phyloP scores from a whole-genome alignment of 2,113 vertebrate species.

The Lycaon pictus region DNA sequence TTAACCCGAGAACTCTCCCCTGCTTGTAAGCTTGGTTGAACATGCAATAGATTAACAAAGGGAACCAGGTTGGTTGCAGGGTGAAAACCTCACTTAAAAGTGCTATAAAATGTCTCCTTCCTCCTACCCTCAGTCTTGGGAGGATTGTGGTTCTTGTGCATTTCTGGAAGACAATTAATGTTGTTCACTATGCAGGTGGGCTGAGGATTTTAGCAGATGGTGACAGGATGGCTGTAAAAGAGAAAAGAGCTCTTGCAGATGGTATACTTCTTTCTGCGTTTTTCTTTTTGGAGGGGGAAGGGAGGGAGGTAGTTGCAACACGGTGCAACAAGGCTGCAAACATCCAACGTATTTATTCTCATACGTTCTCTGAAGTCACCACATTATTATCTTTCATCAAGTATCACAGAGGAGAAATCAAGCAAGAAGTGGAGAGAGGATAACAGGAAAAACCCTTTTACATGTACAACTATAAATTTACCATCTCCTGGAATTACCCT shows the following conservation, averaged over 20 bases:
- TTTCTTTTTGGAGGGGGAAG: constrained; percentile 69
- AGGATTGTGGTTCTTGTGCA: constrained; percentile 67
- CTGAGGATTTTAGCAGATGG: constrained; percentile 87
- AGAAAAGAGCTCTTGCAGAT: constrained; percentile 85
- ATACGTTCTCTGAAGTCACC: constrained; percentile 73
- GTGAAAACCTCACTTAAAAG: constrained; percentile 13
- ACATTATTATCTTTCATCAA: constrained; percentile 82
- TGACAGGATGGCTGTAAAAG: constrained; percentile 83
- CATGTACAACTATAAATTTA: constrained; percentile 47
- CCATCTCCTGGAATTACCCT: constrained; percentile 41
- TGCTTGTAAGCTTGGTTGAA: constrained; percentile 20
- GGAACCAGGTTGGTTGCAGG: not conserved
- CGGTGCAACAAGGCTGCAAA: constrained; percentile 79
- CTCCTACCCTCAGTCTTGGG: not conserved
- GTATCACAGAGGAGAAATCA: constrained; percentile 74
- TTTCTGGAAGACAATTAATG: constrained; percentile 83
- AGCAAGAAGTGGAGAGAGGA: constrained; percentile 78
- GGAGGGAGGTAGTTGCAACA: constrained; percentile 77
- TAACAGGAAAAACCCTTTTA: constrained; percentile 77
- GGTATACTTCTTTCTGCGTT: constrained; percentile 79
- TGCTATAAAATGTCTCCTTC: constrained; percentile 46
- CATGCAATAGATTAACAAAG: not conserved
- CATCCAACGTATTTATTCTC: constrained; percentile 81
- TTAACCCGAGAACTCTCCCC: not conserved
- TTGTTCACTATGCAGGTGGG: constrained; percentile 86